Base-by-base conservation (phyloP, 2,888 invertebrate species). In the Cephus rjabovi region DNA sequence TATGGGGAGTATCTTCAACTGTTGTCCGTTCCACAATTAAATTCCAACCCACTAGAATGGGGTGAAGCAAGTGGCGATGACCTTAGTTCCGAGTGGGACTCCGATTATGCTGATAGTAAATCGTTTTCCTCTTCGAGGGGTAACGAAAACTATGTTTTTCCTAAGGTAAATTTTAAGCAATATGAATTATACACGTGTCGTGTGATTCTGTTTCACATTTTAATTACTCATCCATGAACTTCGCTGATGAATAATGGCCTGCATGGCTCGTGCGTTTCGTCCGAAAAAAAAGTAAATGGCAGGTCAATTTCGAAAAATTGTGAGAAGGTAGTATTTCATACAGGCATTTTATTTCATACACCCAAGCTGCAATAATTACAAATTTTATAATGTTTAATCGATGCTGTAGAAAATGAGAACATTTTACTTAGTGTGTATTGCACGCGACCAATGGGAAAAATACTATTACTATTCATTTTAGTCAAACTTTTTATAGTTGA, bases 61-160 rank as follows among this genome's bases (percentile, higher is more conserved):
- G 97, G 96, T 23, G 97, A 97, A 88, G 96, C 97, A n/a, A 96
- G 96, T 84, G 97, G 96, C 89, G 97, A 98, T 91, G 97, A 97
- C 91, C 94, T 97, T 81, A 97, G 97, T 90, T 97, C 97, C 23
- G 97, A 97, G 89, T 97, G 97, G 97, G 97, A 97, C 89, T 97
- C 96, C 2, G 97, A 97, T 91, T 84, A 90, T 78, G 85, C 86
- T 23, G 85, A 85, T 74, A 79, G 77, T 69, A 79, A 79, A 74
- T 82, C 70, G 34, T 78, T 78, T 34, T 9, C 23, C 71, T 31
- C 71, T 71, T 35, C 79, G 33, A 78, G 69, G 77, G 77, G 77
- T 80, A 76, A 82, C 74, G 76, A 78, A 79, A 77, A 82, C 78
- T 79, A 77, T 75, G 78, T 75, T 76, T 76, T 79, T 77, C 75